Base-by-base conservation (phyloP, 2,797 vertebrate species). In the Catharus ustulatus region DNA sequence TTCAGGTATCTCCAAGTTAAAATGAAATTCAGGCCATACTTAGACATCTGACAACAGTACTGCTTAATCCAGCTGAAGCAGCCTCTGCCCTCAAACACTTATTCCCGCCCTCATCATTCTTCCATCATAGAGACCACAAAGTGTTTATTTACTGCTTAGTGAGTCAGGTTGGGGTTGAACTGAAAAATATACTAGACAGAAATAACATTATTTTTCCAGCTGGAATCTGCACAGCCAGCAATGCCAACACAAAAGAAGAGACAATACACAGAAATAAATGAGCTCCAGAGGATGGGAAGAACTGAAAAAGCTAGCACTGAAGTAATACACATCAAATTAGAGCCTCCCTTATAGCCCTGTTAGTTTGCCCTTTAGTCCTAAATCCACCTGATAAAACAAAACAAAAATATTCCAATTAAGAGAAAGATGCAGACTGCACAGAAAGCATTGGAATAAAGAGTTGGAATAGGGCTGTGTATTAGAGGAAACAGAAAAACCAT, bases 181-280 rank as follows among this genome's bases (percentile, higher is more conserved):
- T 91, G 64, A 90, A 94, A 88, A 95, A 90, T n/a, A 85, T 52
- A 71, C 57, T 79, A 63, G 80, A 81, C 77, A 88, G 91, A 96
- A 91, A 86, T 49, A 90, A 90, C 82, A 73, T 83, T 89, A 77
- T 93, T 96, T 96, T 95, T 94, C 74, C 83, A 94, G 71, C 71
- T 93, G 90, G 77, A 94, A 94, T 90, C 83, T 93, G 67, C 74
- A 82, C 51, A 94, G 91, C 74, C 55, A 36, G 63, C 89, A 88
- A 43, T 94, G 77, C 84, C 90, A 94, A 78, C 63, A 95, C 83
- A 90, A 91, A 94, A 94, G 83, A 91, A 86, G 19, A 45, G 55
- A 93, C 76, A 93, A 93, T 84, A 75, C 29, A 48, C 58, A 94
- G 59, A 84, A 57, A 76, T 29, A 91, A 96, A 79, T 76, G 88